A percentile compares a stretch with the other conserved stretches of the same genome.
These are phyloP conservation scores for Scrobipalpa costella DNA, from an alignment of 2,888 invertebrate species.

Conservation along the genomic window DNA sequence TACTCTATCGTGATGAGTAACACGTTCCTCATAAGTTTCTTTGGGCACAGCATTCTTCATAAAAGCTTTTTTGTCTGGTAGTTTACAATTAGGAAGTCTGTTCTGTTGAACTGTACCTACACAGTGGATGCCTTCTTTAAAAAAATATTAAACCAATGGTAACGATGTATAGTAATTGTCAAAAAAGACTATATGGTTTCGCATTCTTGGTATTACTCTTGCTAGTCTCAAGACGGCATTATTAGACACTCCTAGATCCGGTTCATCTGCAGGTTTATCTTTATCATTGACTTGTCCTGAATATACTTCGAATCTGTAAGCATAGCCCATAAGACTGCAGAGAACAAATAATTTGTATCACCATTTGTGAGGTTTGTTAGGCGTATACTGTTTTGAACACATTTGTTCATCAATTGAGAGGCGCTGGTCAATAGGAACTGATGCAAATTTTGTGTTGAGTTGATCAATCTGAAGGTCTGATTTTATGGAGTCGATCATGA, in stretches of 20 bases:
- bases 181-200: slow-evolving; percentile 32
- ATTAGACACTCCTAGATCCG: neutral
- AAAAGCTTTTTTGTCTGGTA: neutral
- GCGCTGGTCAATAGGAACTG: slow-evolving; percentile 42
- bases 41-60: no score
- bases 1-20: no score
- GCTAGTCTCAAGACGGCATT: slow-evolving; percentile 19
- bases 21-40: no score
- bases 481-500: slow-evolving; percentile 30
- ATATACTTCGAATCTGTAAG: slow-evolving; percentile 32
- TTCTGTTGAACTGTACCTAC: slow-evolving; percentile 31
- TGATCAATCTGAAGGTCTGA: slow-evolving; percentile 42
- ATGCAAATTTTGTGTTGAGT: slow-evolving; percentile 44
- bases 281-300: slow-evolving; percentile 27
- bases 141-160: slow-evolving; percentile 31
- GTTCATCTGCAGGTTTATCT: neutral
- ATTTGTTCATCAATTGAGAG: slow-evolving; percentile 30
- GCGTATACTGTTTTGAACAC: slow-evolving; percentile 28
- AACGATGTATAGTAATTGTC: slow-evolving; percentile 35
- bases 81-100: neutral
- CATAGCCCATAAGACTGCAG: slow-evolving; percentile 29
- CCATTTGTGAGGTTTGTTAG: slow-evolving; percentile 34
- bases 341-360: slow-evolving; percentile 32
- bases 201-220: slow-evolving; percentile 11
- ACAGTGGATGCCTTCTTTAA: slow-evolving; percentile 32